Base-by-base conservation (phyloP, 2,888 invertebrate species). In the Drosophila aldrichi region DNA sequence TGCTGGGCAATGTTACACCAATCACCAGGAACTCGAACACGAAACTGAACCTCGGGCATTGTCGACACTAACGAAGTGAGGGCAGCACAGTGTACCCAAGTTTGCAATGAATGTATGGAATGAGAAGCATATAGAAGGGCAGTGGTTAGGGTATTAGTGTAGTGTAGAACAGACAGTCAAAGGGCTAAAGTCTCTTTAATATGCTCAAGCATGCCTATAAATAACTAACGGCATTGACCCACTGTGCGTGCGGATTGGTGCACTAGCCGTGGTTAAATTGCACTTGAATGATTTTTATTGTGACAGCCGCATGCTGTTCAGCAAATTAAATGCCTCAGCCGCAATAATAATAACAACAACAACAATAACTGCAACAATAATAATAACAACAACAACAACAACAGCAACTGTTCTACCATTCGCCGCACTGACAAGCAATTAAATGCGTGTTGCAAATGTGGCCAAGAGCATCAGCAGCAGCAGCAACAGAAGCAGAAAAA, bases 271-370 rank as follows among this genome's bases (percentile, higher is more conserved):
- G 65, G 70, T 60, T 54, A 67, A 68, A 80, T 59, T 83, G 83
- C 87, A 88, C 81, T 86, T 81, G 87, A 86, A 52, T 82, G 89
- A 88, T 88, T 85, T 84, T 86, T 84, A 88, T 88, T 86, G 84
- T 88, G 84, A 84, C 84, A 84, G 76, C 87, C 75, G 67, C 83
- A 70, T 52, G 87, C 81, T 86, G 87, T 69, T 72, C 87, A 54
- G 75, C 75, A 86, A 88, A 84, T 86, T 77, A 88, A 83, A 86
- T 80, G 78, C 72, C 68, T 51, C 62, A 64, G 73, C 73, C 79
- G 60, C 79, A 77, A 54, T 59, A 80, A 69, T 72, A 78, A 64
- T 69, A 74, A 68, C 59, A 79, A 71, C 52, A 64, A 9, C 41
- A 74, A 69, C 56, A 76, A 66, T 52, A 65, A 10, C 43, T 5